Percentiles rank a stretch among this genome's conserved stretches.
phyloP scores from a whole-genome alignment of 2,113 vertebrate species.

The Lasiurus borealis region DNA sequence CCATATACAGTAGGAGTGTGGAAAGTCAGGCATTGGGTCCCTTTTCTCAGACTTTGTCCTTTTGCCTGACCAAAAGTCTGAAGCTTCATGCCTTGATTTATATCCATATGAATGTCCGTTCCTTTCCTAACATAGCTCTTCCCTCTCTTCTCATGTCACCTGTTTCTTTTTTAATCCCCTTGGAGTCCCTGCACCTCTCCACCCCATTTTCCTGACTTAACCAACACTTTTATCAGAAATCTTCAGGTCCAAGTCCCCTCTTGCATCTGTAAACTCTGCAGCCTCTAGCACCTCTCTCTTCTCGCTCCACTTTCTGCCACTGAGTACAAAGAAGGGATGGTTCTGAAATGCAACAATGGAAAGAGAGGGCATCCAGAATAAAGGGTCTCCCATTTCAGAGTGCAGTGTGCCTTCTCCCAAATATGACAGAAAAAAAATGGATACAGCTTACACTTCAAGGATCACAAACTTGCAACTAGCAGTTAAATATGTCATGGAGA shows the following conservation, averaged over 20 bases:
- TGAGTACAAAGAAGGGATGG: not conserved
- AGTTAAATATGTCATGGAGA: not conserved
- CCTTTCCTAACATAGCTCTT: not conserved
- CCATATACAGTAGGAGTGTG: not conserved
- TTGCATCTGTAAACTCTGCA: not conserved
- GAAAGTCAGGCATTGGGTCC: not conserved
- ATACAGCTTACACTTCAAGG: not conserved
- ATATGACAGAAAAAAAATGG: not conserved
- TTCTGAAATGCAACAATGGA: not conserved
- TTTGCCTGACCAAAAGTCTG: not conserved
- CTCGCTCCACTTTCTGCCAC: not conserved
- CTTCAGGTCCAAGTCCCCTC: not conserved
- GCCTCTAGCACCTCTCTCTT: not conserved
- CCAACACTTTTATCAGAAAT: not conserved
- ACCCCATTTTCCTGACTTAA: not conserved
- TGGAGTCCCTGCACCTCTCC: not conserved
- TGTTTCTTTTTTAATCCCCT: not conserved
- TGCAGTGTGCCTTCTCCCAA: not conserved
- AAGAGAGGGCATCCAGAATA: not conserved
- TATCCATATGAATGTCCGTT: not conserved
- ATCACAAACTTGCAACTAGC: not conserved
- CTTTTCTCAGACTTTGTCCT: not conserved
- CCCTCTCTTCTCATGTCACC: not conserved
- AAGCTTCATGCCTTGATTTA: not conserved
- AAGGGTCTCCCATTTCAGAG: not conserved